Percentiles rank a stretch among this genome's conserved stretches.
phyloP scores from a whole-genome alignment of 2,888 invertebrate genomes.

The Apantesis nais region DNA sequence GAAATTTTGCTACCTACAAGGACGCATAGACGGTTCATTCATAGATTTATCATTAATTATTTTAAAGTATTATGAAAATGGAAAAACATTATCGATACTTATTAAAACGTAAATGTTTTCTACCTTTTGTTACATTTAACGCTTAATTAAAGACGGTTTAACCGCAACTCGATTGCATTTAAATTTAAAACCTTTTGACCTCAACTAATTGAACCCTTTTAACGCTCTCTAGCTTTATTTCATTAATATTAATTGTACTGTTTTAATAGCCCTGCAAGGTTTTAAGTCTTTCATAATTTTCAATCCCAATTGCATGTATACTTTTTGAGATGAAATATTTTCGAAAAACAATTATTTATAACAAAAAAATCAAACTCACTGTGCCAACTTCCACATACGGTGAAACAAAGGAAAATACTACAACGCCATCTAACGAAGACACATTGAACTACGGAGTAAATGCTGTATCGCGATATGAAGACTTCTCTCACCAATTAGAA shows the following conservation, averaged over 20 bases:
- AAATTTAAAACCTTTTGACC: slow-evolving; percentile 19
- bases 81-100: background rate
- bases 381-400: too few species aligned
- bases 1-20: background rate
- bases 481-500: too few species aligned
- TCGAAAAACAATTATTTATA: too few species aligned
- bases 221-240: slow-evolving; percentile 4
- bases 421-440: too few species aligned
- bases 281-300: background rate
- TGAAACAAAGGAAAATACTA: too few species aligned
- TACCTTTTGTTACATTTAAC: background rate
- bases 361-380: too few species aligned
- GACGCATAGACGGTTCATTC: too few species aligned
- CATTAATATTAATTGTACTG: slow-evolving; percentile 5
- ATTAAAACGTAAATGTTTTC: background rate
- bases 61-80: background rate
- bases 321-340: background rate
- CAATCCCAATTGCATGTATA: background rate
- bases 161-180: slow-evolving; percentile 7
- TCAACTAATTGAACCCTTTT: slow-evolving; percentile 19
- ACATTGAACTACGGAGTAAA: too few species aligned
- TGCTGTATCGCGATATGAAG: too few species aligned
- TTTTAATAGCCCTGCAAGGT: background rate
- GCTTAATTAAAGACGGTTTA: slow-evolving; percentile 8
- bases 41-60: too few species aligned